Base-by-base conservation (phyloP, 53 echinoderm and acorn worm genomes). In the Stichopus horrens region DNA sequence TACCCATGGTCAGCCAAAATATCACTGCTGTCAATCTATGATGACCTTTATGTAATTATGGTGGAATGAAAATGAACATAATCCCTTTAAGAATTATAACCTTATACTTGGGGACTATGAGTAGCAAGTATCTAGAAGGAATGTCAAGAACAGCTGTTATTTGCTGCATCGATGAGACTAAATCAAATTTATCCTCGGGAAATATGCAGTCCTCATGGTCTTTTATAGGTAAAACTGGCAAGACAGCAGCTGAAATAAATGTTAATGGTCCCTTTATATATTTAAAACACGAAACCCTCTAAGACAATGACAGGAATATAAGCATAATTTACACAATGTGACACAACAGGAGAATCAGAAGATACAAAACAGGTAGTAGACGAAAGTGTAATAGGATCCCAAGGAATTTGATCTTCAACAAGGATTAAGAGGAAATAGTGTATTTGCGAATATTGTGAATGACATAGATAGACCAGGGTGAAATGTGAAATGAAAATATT, bases 101-200 rank as follows among this genome's bases (percentile, higher is more conserved):
- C 37, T 37, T 37, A 37, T 37, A 37, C 37, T 37, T 37, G 37
- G 37, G 37, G 0, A 37, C 37, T 37, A 37, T 37, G 37, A 37
- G 37, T 37, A 37, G 37, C 37, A 37, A 37, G 10, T 63, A 13
- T 63, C 63, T 9, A 63, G 63, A 63, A 63, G 63, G 63, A 63
- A 63, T 63, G 37, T 63, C 63, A 10, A 63, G 63, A 63, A 16
- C 63, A 63, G 63, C 63, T 63, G 63, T 63, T 63, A 63, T 63
- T 63, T 63, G 63, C 63, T 63, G 63, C 63, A 63, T 63, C 63
- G 16, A 16, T 16, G 16, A 63, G 63, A 63, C 63, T 63, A 63
- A 63, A 63, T 63, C 63, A 63, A 63, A 63, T 63, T 63, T 63
- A 63, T 63, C 63, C 63, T 63, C 63, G 63, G 63, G 63, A 63